These are phyloP conservation scores for Apaloderma vittatum DNA, from an alignment of 2,113 vertebrate species.

Conservation along the genomic window DNA sequence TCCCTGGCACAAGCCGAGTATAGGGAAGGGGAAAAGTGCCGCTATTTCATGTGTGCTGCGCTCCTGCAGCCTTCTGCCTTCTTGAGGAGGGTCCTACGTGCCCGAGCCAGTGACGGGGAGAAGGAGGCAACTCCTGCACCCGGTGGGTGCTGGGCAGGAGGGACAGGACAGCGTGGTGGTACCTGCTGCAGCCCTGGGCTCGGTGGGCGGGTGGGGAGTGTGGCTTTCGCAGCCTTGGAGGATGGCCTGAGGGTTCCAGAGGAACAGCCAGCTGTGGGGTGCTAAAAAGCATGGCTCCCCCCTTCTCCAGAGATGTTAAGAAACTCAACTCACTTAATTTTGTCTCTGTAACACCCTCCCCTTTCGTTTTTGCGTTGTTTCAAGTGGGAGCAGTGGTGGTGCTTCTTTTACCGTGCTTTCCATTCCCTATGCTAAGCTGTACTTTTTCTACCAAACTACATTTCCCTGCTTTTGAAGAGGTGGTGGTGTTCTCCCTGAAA, in stretches of 20 bases:
- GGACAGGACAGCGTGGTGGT: rapidly evolving
- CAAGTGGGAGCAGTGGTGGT: not conserved
- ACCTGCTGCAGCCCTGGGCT: not conserved
- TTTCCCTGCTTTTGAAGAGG: not conserved
- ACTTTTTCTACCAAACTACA: not conserved
- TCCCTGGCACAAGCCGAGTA: rapidly evolving
- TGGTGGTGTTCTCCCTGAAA: not conserved
- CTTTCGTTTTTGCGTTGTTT: not conserved
- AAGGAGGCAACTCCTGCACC: not conserved
- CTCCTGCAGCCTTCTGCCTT: not conserved
- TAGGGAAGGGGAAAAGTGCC: not conserved
- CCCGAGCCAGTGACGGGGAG: not conserved
- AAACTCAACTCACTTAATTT: not conserved
- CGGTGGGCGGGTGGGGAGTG: rapidly evolving
- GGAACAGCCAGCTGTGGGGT: rapidly evolving
- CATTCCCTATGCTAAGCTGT: not conserved
- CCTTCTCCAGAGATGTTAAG: not conserved
- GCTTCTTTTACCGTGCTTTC: not conserved
- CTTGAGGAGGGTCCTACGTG: not conserved
- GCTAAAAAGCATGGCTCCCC: rapidly evolving
- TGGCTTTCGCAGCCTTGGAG: not conserved
- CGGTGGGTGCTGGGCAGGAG: not conserved
- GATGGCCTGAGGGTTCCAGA: not conserved
- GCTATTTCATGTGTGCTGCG: rapidly evolving
- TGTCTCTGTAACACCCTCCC: not conserved